These are phyloP conservation scores for Gonioctena quinquepunctata DNA, from an alignment of 1,140 invertebrate species.

Conservation along the genomic window DNA sequence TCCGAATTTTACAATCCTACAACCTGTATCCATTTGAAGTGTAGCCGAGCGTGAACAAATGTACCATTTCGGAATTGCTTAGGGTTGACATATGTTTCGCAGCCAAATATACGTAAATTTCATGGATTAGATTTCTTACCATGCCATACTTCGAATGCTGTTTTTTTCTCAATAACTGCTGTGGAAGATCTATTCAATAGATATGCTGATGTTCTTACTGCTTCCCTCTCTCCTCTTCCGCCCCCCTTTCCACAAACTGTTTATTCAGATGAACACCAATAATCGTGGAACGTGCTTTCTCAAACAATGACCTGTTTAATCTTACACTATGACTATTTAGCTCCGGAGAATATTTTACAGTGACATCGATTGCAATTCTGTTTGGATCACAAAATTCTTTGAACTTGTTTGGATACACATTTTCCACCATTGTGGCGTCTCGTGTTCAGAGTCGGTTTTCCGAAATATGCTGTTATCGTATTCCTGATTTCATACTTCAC, in stretches of 20 bases:
- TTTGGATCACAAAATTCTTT: background rate
- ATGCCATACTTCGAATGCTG: background rate
- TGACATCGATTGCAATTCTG: background rate
- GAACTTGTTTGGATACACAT: background rate
- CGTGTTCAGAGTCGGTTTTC: background rate
- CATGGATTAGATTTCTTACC: background rate
- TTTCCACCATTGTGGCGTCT: background rate
- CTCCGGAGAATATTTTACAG: background rate
- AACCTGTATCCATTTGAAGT: background rate
- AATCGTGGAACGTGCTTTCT: background rate
- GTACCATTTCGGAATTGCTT: background rate
- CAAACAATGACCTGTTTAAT: background rate
- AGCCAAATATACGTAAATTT: background rate
- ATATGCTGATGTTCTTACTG: background rate
- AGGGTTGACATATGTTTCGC: background rate
- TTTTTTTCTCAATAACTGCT: background rate
- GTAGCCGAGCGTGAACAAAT: background rate
- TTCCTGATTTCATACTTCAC: background rate
- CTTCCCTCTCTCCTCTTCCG: no score
- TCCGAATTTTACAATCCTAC: background rate
- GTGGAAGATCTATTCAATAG: background rate
- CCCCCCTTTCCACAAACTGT: no score
- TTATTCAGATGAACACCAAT: background rate
- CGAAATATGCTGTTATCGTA: background rate
- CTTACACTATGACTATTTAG: background rate